Base-by-base conservation (phyloP, 1,140 invertebrate species). In the Andricus grossulariae region DNA sequence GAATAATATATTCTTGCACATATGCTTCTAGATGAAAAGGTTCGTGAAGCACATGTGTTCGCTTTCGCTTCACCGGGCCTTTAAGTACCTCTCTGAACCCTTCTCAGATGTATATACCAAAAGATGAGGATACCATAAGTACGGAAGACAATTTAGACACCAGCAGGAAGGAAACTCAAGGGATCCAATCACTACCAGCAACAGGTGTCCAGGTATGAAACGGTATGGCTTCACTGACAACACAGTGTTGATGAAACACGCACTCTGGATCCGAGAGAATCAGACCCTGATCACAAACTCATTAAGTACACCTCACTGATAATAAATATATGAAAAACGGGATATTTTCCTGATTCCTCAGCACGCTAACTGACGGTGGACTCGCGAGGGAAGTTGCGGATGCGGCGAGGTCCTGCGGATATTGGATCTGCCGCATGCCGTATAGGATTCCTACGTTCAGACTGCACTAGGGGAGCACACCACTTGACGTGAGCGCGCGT, bases 401-500 rank as follows among this genome's bases (percentile, higher is more conserved):
- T 55, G 54, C 54, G 54, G 13, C 16, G 16, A 11, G 11, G 13
- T 51, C 71, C 18, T 25, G 45, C n/a, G 50, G n/a, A 25, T 51
- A 50, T 19, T 15, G 50, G 16, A 73, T 21, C n/a, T 32, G 50
- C 50, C 50, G n/a, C 51, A 55, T 45, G 39, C 52, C 54, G 73
- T 18, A 55, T 4, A 39, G 25, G 25, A 66, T 66, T 39, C 15
- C 5, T 16, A 5, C n/a, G 13, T 32, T 15, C 11, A 39, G 10
- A 39, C 55, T 39, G 60, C 25, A 66, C 60, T 39, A 66, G 60
- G 60, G 60, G 25, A 66, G 25, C 81, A 83, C 87, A 88, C 88
- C 88, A 91, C 89, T 91, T 91, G 89, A 90, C 88, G 90, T 87
- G 89, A 90, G 87, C 88, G 88, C 90, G 91, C 88, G 89, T 91